Conservation (phyloP, 2,888 invertebrate species). For the Oxycera nigricornis region DNA sequence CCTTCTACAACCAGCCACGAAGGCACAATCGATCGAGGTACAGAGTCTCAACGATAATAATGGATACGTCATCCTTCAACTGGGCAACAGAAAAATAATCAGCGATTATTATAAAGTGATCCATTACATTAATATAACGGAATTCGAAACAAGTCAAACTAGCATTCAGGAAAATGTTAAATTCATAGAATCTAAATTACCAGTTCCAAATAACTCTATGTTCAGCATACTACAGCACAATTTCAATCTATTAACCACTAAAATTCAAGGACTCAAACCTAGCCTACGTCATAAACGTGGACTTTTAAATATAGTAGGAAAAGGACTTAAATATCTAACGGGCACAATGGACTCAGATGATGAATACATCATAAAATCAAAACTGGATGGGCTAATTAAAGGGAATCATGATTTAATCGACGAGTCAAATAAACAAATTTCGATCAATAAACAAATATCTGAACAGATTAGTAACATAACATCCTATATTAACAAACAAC, state of each 20-base stretch:
- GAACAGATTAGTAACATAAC: not conserved
- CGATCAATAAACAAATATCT: not conserved
- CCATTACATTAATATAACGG: not conserved
- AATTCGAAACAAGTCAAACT: not conserved
- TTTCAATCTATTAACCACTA: not conserved
- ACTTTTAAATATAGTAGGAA: not conserved
- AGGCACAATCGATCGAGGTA: too few relatives aligned
- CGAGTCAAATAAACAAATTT: not conserved
- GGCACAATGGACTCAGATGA: not conserved
- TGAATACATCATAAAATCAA: not conserved
- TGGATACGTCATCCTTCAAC: not conserved
- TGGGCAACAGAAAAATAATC: not conserved
- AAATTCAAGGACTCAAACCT: not conserved
- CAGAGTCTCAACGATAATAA: conserved; percentile 7
- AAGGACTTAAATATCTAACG: not conserved
- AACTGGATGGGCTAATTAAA: not conserved
- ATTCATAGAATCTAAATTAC: not conserved
- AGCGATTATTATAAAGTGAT: not conserved
- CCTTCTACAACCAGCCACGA: too few relatives aligned
- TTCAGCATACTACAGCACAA: not conserved
- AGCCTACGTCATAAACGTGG: not conserved
- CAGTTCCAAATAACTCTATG: not conserved
- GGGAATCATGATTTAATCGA: not conserved
- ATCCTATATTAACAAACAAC: not conserved
- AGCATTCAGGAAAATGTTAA: not conserved